These are phyloP conservation scores for Ryuthela nishihirai DNA, from an alignment of 2,888 invertebrate genomes.

Conservation along the genomic window DNA sequence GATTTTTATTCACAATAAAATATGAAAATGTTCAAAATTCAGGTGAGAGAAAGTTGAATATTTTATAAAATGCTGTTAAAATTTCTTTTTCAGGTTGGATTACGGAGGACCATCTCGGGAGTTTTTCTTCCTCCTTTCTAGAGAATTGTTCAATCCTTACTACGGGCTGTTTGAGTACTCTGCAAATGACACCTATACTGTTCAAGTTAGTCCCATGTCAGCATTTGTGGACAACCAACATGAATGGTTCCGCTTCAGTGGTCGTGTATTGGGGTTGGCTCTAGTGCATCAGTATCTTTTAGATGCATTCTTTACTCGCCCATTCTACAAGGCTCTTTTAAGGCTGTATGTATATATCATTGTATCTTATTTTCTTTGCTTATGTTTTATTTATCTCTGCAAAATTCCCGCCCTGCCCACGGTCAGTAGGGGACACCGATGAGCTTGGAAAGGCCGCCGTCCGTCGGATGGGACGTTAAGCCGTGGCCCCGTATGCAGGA, in stretches of 20 bases:
- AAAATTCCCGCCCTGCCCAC: no score
- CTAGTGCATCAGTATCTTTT: constrained; percentile 95
- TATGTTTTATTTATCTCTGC: neutral
- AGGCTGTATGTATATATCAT: constrained; percentile 61
- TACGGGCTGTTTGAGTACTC: constrained; percentile 98
- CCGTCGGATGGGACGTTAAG: no score
- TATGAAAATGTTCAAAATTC: no score
- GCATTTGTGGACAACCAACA: constrained; percentile 95
- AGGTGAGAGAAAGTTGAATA: no score
- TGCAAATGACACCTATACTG: constrained; percentile 95
- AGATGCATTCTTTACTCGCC: constrained; percentile 95
- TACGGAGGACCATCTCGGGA: constrained; percentile 97
- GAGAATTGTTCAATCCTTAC: constrained; percentile 96
- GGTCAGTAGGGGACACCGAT: no score
- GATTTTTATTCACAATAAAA: no score
- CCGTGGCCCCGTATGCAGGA: no score
- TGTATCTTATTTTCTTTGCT: no score
- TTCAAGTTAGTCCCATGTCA: constrained; percentile 76
- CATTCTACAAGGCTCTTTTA: constrained; percentile 91
- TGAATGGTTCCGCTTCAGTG: constrained; percentile 95
- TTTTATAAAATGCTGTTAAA: no score
- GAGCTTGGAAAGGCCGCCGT: no score
- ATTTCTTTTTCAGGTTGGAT: constrained; percentile 61
- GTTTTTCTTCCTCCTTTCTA: constrained; percentile 95
- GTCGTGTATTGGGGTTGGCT: constrained; percentile 87